A percentile compares a stretch with the other conserved stretches of the same genome.
Evolutionary conservation across 2,113 vertebrate species (phyloP).

Genomic region (Lates calcarifer): DNA sequence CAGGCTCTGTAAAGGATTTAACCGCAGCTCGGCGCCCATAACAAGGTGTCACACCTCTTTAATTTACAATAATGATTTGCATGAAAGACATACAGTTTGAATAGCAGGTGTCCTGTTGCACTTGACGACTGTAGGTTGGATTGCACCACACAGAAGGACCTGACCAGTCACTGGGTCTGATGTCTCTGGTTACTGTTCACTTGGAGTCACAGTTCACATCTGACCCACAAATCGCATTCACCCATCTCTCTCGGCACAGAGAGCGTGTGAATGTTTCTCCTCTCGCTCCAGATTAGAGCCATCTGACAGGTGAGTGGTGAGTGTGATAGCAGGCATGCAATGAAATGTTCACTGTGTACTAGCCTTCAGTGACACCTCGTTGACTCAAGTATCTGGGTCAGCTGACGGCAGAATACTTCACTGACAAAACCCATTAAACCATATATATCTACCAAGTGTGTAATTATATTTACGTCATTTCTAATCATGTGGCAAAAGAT

Average conservation of each 20-base stretch:
- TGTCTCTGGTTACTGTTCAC: conserved; percentile 45
- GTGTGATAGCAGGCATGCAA: conserved; percentile 6
- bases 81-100: conserved; percentile 18
- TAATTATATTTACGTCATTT: not conserved
- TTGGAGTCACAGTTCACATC: conserved; percentile 9
- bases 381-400: conserved; percentile 2
- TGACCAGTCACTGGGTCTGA: not conserved
- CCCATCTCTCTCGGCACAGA: not conserved
- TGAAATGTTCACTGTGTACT: not conserved
- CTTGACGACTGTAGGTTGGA: not conserved
- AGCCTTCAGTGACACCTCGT: not conserved
- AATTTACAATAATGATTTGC: conserved; percentile 23
- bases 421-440: conserved; percentile 4
- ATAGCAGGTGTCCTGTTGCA: conserved; percentile 45
- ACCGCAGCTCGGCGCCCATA: not conserved
- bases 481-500: not conserved
- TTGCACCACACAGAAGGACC: conserved; percentile 6
- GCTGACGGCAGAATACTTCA: not conserved
- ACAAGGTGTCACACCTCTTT: not conserved
- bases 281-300: not conserved
- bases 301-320: not conserved
- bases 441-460: not conserved
- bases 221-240: conserved; percentile 29
- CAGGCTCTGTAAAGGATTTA: conserved; percentile 3
- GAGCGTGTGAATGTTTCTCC: conserved; percentile 27